A percentile compares a stretch with the other conserved stretches of the same genome.
These are phyloP conservation scores for Sakesphorus luctuosus DNA, from an alignment of 2,113 vertebrate species.

Conservation along the genomic window DNA sequence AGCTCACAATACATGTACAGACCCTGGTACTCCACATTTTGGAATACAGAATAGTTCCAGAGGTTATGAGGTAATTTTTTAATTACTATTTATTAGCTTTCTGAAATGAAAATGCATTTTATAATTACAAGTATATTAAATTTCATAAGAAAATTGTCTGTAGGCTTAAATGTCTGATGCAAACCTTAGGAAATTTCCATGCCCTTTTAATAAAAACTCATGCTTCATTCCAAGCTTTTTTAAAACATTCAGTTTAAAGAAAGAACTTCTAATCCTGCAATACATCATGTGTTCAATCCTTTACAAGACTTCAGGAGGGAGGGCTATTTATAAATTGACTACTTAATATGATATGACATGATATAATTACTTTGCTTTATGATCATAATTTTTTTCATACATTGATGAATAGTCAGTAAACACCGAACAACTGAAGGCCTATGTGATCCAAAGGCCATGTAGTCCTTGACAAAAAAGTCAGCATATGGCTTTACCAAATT, in stretches of 20 bases:
- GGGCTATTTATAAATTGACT: slow-evolving; percentile 24
- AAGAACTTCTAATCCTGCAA: neutral
- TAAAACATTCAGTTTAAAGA: neutral
- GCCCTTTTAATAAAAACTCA: neutral
- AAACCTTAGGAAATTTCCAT: neutral
- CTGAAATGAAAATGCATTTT: neutral
- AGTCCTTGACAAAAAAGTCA: slow-evolving; percentile 16
- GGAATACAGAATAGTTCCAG: slow-evolving; percentile 92
- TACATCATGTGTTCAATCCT: neutral
- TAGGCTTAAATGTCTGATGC: neutral
- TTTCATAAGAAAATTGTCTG: neutral
- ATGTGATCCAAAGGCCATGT: neutral
- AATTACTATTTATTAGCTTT: neutral
- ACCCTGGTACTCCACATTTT: slow-evolving; percentile 93
- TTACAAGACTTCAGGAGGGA: neutral
- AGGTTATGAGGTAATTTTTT: slow-evolving; percentile 88
- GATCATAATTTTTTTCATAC: slow-evolving; percentile 21
- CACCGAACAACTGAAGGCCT: neutral
- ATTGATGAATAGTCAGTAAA: slow-evolving; percentile 44
- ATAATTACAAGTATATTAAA: neutral
- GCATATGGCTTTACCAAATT: slow-evolving; percentile 3
- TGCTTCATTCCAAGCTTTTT: neutral
- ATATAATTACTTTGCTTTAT: slow-evolving; percentile 15
- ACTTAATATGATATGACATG: slow-evolving; percentile 19
- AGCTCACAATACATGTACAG: slow-evolving; percentile 89